Percentiles rank a stretch among this genome's conserved stretches.
Conservation (phyloP, 2,113 vertebrate species). For the Tragelaphus strepsiceros region DNA sequence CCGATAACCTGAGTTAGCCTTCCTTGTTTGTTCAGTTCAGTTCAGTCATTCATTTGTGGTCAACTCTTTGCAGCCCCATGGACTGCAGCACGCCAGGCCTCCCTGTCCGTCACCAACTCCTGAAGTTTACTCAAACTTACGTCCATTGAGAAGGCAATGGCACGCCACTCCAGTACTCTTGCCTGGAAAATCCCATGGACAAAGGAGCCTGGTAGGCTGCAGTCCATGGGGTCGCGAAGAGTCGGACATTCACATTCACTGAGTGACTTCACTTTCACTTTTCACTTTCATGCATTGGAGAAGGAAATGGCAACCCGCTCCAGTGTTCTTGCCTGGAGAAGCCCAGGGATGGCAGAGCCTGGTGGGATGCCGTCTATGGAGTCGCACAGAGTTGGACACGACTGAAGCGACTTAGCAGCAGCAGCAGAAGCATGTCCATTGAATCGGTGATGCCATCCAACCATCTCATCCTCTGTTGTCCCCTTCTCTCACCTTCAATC, state of each 20-base stretch:
- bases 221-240: fast-evolving
- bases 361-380: no score
- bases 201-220: no score
- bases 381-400: fast-evolving
- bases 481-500: background rate
- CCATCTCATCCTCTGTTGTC: background rate
- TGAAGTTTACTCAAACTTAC: background rate
- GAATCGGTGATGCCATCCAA: background rate
- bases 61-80: background rate
- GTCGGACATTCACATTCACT: no score
- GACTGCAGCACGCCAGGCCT: background rate
- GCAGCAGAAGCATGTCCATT: background rate
- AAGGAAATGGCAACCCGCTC: no score
- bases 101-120: background rate
- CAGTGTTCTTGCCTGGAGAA: no score
- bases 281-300: no score
- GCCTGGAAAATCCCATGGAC: no score
- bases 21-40: background rate
- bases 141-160: background rate
- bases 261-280: no score
- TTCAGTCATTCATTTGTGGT: background rate
- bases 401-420: no score
- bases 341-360: fast-evolving
- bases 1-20: background rate
- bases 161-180: no score